These are phyloP conservation scores for Drusus annulatus DNA, from an alignment of 1,140 invertebrate species.

Conservation along the genomic window DNA sequence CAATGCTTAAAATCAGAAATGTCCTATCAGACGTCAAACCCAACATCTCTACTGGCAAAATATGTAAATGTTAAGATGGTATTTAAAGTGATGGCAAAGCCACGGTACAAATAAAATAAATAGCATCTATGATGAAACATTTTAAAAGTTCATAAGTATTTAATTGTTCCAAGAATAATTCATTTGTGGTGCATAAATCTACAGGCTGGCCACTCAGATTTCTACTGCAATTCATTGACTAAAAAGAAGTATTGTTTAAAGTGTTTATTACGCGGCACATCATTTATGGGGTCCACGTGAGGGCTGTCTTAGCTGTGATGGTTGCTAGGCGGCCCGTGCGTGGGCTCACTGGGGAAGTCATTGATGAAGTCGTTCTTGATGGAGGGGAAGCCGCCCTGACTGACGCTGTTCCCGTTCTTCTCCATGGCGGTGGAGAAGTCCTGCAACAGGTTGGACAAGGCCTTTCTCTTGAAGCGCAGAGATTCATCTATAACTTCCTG, in stretches of 20 bases:
- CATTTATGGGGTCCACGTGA: neutral
- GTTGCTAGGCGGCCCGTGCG: slow-evolving; percentile 48
- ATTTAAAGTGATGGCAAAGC: slow-evolving; percentile 30
- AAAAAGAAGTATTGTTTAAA: slow-evolving; percentile 45
- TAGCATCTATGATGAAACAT: slow-evolving; percentile 18
- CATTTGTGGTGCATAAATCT: slow-evolving; percentile 30
- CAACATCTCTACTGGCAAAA: neutral
- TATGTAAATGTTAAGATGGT: neutral
- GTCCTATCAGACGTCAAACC: neutral
- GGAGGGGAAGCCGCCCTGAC: slow-evolving; percentile 6
- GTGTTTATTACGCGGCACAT: slow-evolving; percentile 26
- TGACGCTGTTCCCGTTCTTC: slow-evolving; percentile 67
- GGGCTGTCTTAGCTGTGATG: slow-evolving; percentile 62
- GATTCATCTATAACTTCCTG: slow-evolving; percentile 80
- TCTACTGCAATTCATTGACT: slow-evolving; percentile 54
- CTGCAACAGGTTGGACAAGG: slow-evolving; percentile 74
- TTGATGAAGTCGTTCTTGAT: slow-evolving; percentile 46
- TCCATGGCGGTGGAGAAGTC: slow-evolving; percentile 69
- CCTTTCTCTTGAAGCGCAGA: slow-evolving; percentile 79
- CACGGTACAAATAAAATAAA: slow-evolving; percentile 14
- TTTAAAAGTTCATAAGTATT: neutral
- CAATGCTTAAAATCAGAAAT: neutral
- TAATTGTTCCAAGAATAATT: neutral
- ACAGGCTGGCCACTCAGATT: slow-evolving; percentile 32
- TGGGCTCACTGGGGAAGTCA: slow-evolving; percentile 27